Evolutionary conservation across 53 echinoderm and acorn worm genomes (phyloP).

Genomic region (Crossaster papposus): DNA sequence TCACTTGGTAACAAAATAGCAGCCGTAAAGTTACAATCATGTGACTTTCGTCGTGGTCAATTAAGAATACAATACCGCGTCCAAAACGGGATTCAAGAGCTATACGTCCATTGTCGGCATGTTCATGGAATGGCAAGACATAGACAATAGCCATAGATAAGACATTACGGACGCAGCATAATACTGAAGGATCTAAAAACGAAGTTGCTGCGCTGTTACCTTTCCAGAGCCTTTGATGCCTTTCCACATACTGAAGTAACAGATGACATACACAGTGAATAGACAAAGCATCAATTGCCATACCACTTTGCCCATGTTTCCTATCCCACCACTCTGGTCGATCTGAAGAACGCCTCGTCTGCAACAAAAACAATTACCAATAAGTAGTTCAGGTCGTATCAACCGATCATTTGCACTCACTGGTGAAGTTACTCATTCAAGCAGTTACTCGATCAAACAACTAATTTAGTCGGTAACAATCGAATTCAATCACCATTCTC

Average conservation of each 20-base stretch:
- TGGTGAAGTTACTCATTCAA: background rate
- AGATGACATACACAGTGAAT: slow-evolving; percentile 75
- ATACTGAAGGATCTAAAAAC: background rate
- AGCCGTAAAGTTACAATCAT: no score
- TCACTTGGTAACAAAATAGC: no score
- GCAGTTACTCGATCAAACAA: background rate
- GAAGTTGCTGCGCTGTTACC: slow-evolving; percentile 44
- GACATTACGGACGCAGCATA: no score
- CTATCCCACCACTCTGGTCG: slow-evolving; percentile 73
- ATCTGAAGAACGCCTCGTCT: slow-evolving; percentile 74
- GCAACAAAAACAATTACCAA: background rate
- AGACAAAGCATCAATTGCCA: slow-evolving; percentile 93
- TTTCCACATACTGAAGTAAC: slow-evolving; percentile 92
- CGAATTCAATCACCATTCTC: no score
- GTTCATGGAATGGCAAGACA: no score
- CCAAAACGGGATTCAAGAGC: no score
- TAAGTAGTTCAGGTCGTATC: background rate
- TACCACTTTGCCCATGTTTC: slow-evolving; percentile 74
- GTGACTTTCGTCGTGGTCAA: no score
- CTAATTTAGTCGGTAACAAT: no score
- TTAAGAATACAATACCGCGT: no score
- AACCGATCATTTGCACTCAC: background rate
- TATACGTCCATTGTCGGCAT: no score
- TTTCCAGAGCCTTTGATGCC: slow-evolving; percentile 97
- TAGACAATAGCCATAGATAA: no score